Base-by-base conservation (phyloP, 2,797 vertebrate genomes). In the Eulemur coronatus region DNA sequence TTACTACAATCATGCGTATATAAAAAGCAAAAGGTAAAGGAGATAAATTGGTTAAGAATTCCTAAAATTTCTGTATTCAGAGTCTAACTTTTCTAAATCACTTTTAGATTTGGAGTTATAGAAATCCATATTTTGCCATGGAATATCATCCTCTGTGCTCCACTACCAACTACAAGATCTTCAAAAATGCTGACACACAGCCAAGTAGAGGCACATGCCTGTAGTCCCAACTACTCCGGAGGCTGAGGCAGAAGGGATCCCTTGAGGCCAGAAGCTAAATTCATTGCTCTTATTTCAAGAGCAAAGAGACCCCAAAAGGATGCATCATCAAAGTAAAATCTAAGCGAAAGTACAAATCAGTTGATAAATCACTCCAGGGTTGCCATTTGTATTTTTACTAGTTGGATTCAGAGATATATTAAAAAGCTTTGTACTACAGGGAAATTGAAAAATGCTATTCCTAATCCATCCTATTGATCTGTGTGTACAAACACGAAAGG, bases 281-380 rank as follows among this genome's bases (percentile, higher is more conserved):
- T 35, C 33, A 33, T 46, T 86, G 90, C 35, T 85, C 85, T 85
- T 85, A 96, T 76, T 73, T 88, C 52, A 82, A 96, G 38, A 86
- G 65, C 82, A 93, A 95, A 95, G 46, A 88, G 72, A 95, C 10
- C 33, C 63, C 69, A 70, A 50, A 76, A 92, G 79, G 24, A 70
- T 38, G 24, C 69, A 92, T 52, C 43, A 46, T 46, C 57, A 92
- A 79, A n/a, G 50, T 84, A 89, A 96, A 80, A 94, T 30, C 12
- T 82, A 61, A 94, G 89, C 63, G 41, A 93, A 94, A 89, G 75
- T 28, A 86, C 63, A 76, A 93, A 89, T 75, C 38, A 61, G 28
- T 69, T 86, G 72, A 57, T 35, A 92, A 96, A 85, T 80, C 43
- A 89, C 46, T 73, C 11, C 46, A 80, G 59, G 69, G 22, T n/a